Conservation (phyloP, 2,113 vertebrate species). For the Charina bottae region DNA sequence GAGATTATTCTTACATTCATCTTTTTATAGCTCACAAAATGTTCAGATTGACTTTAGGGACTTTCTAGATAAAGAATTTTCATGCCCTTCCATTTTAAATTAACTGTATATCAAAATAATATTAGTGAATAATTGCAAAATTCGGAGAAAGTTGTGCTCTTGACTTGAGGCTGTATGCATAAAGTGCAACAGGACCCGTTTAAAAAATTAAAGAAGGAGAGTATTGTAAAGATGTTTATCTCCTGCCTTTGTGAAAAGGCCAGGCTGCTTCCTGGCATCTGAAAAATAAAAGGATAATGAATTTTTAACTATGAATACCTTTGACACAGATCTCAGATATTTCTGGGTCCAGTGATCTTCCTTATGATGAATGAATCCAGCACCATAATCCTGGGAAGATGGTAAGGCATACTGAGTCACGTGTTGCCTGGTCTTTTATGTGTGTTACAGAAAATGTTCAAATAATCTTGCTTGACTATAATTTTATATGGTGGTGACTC, state of each 20-base stretch:
- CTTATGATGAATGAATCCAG: not conserved
- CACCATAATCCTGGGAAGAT: not conserved
- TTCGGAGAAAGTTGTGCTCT: not conserved
- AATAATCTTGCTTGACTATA: conserved; percentile 17
- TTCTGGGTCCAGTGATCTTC: not conserved
- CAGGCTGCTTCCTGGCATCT: not conserved
- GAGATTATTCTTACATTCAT: not conserved
- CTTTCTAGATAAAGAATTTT: not conserved
- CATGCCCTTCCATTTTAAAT: not conserved
- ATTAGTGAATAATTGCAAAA: not conserved
- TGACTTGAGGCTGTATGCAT: not conserved
- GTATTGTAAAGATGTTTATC: not conserved
- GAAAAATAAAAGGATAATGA: not conserved
- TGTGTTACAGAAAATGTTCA: conserved; percentile 16
- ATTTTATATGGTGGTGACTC: conserved; percentile 52
- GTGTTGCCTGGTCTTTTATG: conserved; percentile 2
- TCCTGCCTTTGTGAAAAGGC: not conserved
- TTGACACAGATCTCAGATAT: not conserved
- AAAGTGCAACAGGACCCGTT: not conserved
- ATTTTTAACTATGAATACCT: not conserved
- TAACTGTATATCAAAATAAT: not conserved
- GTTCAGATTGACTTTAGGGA: rapidly evolving
- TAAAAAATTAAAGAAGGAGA: not conserved
- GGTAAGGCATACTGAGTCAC: not conserved
- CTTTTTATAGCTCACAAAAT: not conserved